These are phyloP conservation scores for Drosophila tani DNA, from an alignment of 1,140 invertebrate genomes.

Conservation along the genomic window DNA sequence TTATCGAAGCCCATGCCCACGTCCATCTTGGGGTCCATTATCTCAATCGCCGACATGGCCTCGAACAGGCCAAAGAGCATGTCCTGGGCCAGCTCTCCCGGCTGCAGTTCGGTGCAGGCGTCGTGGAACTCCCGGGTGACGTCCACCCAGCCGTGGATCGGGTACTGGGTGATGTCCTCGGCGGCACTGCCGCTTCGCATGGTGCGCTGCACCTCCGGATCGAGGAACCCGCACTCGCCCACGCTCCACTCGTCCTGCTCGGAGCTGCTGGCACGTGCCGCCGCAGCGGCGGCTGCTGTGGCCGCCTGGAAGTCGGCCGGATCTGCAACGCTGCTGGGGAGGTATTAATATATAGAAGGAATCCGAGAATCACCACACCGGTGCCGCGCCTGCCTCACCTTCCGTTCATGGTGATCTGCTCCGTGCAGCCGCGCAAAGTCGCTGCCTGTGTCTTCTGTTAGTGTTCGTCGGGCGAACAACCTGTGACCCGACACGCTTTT, in stretches of 20 bases:
- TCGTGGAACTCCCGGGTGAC: constrained; percentile 90
- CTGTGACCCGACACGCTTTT: constrained; percentile 6
- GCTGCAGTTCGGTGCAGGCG: constrained; percentile 90
- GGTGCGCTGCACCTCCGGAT: constrained; percentile 68
- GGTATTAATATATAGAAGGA: neutral
- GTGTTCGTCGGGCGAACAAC: neutral
- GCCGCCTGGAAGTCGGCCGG: constrained; percentile 71
- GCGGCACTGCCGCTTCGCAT: constrained; percentile 62
- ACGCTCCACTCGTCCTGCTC: constrained; percentile 63
- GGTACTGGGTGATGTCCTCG: constrained; percentile 77
- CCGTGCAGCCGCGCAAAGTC: neutral
- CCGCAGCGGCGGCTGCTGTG: constrained; percentile 66
- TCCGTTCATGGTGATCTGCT: constrained; percentile 29
- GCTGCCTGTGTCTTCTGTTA: neutral
- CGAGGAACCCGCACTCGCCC: constrained; percentile 66
- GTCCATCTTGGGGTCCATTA: constrained; percentile 99
- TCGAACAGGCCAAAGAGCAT: constrained; percentile 97
- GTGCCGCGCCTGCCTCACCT: constrained; percentile 8
- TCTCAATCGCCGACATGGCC: constrained; percentile 99
- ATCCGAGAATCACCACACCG: constrained; percentile 6
- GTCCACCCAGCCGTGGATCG: constrained; percentile 88
- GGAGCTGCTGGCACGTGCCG: constrained; percentile 55
- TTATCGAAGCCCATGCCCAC: constrained; percentile 98
- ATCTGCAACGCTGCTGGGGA: constrained; percentile 35
- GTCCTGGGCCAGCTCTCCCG: constrained; percentile 96